phyloP scores from a whole-genome alignment of 2,888 invertebrate genomes.

The Uropetala carovei region DNA sequence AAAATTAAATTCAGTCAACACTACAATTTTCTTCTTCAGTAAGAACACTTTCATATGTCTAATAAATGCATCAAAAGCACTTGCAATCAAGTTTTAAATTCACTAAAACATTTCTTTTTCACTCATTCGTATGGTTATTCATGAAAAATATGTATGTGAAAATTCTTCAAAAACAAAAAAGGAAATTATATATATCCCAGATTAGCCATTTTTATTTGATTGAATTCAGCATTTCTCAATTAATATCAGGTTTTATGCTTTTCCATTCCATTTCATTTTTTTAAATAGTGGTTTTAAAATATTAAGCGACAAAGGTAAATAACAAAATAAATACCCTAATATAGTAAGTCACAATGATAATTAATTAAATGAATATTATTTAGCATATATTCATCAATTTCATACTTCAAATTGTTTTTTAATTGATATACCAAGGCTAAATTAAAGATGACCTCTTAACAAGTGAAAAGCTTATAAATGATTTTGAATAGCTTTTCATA shows the following conservation, averaged over 20 bases:
- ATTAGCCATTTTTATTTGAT: background rate
- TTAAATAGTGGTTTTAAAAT: too few relatives aligned
- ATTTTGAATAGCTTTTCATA: background rate
- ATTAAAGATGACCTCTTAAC: background rate
- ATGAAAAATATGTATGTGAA: background rate
- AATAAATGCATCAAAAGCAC: slow-evolving; percentile 7
- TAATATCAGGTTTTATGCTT: too few relatives aligned
- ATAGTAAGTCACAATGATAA: too few relatives aligned
- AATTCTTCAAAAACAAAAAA: background rate
- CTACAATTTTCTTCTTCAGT: background rate
- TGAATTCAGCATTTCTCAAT: too few relatives aligned
- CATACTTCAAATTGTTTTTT: too few relatives aligned
- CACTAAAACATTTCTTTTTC: background rate
- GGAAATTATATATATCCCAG: background rate
- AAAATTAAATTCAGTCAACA: background rate
- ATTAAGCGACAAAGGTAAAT: too few relatives aligned
- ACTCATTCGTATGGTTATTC: background rate
- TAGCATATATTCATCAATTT: too few relatives aligned
- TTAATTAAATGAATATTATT: too few relatives aligned
- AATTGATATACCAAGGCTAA: background rate
- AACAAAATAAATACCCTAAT: too few relatives aligned
- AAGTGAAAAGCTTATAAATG: background rate
- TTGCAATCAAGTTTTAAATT: background rate
- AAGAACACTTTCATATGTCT: background rate
- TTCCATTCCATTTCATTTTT: too few relatives aligned